A percentile compares a stretch with the other conserved stretches of the same genome.
These are phyloP conservation scores for Sebastes diploproa DNA, from an alignment of 2,797 vertebrate genomes.

Conservation along the genomic window DNA sequence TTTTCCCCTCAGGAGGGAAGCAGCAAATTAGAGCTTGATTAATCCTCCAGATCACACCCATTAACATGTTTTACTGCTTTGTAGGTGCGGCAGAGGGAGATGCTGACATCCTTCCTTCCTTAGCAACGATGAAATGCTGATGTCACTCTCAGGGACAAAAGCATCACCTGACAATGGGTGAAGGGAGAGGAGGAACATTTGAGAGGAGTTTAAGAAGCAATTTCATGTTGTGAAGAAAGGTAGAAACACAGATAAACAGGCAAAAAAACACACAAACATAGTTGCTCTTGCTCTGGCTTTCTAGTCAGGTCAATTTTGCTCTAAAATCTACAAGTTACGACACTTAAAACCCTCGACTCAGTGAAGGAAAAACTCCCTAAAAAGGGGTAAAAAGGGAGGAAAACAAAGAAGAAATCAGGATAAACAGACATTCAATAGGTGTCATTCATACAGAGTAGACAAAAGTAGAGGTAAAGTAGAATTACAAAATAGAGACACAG, in stretches of 20 bases:
- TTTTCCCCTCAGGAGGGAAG: constrained; percentile 49
- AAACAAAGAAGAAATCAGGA: not conserved
- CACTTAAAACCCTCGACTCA: not conserved
- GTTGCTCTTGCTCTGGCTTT: not conserved
- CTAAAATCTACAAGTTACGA: not conserved
- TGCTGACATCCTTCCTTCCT: constrained; percentile 18
- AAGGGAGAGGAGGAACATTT: not conserved
- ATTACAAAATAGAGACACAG: not conserved
- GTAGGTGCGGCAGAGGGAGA: constrained; percentile 26
- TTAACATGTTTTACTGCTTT: constrained; percentile 62
- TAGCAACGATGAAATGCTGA: constrained; percentile 6
- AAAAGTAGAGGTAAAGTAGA: no score
- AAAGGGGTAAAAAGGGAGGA: not conserved
- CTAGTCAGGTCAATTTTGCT: not conserved
- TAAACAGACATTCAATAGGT: not conserved
- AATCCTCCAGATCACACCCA: constrained; percentile 62
- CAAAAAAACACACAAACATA: not conserved
- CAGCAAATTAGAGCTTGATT: constrained; percentile 60
- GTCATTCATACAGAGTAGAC: not conserved
- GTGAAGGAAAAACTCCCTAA: not conserved
- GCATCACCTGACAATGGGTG: not conserved
- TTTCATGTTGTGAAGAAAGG: not conserved
- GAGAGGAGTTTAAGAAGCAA: not conserved
- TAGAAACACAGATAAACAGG: not conserved
- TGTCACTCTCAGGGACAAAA: constrained; percentile 19